phyloP scores from a whole-genome alignment of 2,888 invertebrate genomes.

The Eudasyphora cyanicolor region DNA sequence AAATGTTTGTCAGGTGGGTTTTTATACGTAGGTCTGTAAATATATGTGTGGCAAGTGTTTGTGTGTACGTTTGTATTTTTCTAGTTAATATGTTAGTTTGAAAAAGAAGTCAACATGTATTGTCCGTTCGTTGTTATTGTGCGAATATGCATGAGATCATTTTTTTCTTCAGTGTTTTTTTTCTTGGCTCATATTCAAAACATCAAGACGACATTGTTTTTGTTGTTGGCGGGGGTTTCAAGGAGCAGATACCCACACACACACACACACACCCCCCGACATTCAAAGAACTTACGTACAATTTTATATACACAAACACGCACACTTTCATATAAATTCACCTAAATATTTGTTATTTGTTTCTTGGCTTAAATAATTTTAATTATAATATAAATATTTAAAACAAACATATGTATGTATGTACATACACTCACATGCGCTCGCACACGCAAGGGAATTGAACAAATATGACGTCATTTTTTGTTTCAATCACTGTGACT shows the following conservation, averaged over 20 bases:
- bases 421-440: background rate
- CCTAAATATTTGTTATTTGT: conserved; percentile 27
- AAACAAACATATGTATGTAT: too few relatives aligned
- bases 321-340: background rate
- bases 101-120: conserved; percentile 17
- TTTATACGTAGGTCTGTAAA: background rate
- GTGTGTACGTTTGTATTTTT: background rate
- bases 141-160: conserved; percentile 74
- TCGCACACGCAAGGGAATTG: conserved; percentile 27
- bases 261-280: background rate
- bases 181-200: conserved; percentile 69
- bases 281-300: background rate
- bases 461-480: conserved; percentile 54
- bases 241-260: conserved; percentile 4
- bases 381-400: conserved; percentile 53
- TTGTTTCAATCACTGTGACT: conserved; percentile 3
- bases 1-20: too few relatives aligned
- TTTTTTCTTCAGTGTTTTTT: conserved; percentile 57
- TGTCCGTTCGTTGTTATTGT: conserved; percentile 13
- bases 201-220: conserved; percentile 58
- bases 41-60: background rate
- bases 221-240: conserved; percentile 42
- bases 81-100: background rate
- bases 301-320: background rate
- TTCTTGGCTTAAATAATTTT: conserved; percentile 44